phyloP scores from a whole-genome alignment of 2,888 invertebrate genomes.

The Parnassius mnemosyne region DNA sequence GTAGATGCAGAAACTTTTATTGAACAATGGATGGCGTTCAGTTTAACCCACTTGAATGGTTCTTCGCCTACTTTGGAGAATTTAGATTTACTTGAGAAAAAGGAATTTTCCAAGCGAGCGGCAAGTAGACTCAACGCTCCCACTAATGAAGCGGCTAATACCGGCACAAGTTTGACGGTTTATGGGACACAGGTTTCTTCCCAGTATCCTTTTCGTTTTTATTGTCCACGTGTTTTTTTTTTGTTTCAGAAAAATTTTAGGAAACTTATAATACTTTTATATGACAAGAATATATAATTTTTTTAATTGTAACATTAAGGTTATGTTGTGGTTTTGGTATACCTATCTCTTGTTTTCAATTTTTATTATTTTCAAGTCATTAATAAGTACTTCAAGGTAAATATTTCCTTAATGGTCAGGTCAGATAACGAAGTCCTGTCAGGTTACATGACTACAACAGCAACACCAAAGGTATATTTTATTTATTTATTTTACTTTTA shows the following conservation, averaged over 20 bases:
- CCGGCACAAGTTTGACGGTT: slow-evolving; percentile 64
- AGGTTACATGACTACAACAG: slow-evolving; percentile 63
- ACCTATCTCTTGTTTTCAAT: slow-evolving; percentile 23
- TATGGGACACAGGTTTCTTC: slow-evolving; percentile 55
- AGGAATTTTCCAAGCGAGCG: slow-evolving; percentile 80
- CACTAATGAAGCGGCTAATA: slow-evolving; percentile 59
- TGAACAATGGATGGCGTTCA: slow-evolving; percentile 90
- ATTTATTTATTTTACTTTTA: background rate
- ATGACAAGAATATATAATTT: slow-evolving; percentile 1
- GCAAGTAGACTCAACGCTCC: slow-evolving; percentile 55
- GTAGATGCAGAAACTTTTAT: slow-evolving; percentile 85
- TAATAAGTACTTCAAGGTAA: slow-evolving; percentile 22
- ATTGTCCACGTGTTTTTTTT: slow-evolving; percentile 54
- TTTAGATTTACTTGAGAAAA: slow-evolving; percentile 83
- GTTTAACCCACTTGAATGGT: slow-evolving; percentile 82
- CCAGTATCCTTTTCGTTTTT: slow-evolving; percentile 70
- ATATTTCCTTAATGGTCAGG: slow-evolving; percentile 54
- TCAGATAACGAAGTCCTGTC: slow-evolving; percentile 70
- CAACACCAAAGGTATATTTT: slow-evolving; percentile 60
- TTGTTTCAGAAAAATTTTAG: slow-evolving; percentile 11
- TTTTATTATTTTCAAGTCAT: slow-evolving; percentile 1
- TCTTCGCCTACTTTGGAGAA: slow-evolving; percentile 81
- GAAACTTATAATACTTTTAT: background rate
- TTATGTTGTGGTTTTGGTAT: slow-evolving; percentile 22
- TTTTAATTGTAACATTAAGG: slow-evolving; percentile 9